phyloP scores from a whole-genome alignment of 2,113 vertebrate species.

The Baryphthengus martii region DNA sequence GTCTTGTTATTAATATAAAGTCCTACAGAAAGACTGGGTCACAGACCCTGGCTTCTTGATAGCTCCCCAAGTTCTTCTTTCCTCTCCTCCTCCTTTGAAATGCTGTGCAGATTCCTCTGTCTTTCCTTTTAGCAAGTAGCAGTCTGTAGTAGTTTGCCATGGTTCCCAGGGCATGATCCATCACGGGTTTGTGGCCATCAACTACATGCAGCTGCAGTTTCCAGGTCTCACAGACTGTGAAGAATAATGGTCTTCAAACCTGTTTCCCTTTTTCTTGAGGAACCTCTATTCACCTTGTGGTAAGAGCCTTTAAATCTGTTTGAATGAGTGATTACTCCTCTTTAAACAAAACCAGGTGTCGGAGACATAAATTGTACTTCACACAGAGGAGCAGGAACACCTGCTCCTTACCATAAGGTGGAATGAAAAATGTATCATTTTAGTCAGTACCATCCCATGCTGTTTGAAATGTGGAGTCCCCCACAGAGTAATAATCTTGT shows the following conservation, averaged over 20 bases:
- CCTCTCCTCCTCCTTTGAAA: background rate
- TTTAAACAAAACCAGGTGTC: background rate
- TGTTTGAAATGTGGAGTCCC: background rate
- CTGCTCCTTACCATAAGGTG: background rate
- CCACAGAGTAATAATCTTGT: background rate
- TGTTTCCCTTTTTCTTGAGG: background rate
- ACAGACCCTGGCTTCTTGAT: background rate
- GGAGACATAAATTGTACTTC: background rate
- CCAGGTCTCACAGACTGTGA: background rate
- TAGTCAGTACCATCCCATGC: background rate
- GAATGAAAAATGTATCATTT: background rate
- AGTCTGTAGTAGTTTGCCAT: background rate
- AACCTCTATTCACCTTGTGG: background rate
- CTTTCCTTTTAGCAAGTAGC: background rate
- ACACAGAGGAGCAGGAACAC: background rate
- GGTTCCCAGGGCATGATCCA: background rate
- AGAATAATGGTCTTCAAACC: background rate
- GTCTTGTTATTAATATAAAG: background rate
- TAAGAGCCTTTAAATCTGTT: background rate
- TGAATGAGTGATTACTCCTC: background rate
- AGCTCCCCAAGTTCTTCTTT: background rate
- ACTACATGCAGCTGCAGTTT: background rate
- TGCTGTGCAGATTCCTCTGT: background rate
- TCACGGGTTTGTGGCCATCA: background rate
- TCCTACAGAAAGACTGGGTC: background rate